Base-by-base conservation (phyloP, 2,797 vertebrate genomes). In the Dromococcyx pavoninus region DNA sequence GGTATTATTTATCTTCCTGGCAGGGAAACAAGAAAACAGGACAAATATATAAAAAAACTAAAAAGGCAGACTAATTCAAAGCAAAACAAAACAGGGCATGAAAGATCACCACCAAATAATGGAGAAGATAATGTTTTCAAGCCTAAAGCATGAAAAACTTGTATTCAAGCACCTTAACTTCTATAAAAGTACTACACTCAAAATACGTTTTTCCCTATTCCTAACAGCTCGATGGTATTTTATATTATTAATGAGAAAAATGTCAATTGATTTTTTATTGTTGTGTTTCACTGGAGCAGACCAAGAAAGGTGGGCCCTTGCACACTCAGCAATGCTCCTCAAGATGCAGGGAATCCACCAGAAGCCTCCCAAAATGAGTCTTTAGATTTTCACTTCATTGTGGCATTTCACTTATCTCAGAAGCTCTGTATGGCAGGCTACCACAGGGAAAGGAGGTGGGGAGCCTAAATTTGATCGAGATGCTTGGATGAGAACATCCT, bases 321-420 rank as follows among this genome's bases (percentile, higher is more conserved):
- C 4, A 17, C 17, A 56, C 25, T 8, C 0, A 2, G 33, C 81
- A 86, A 6, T 0, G 0, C 7, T 65, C 18, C 76, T 60, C 41
- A 7, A n/a, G 35, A 44, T 27, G 43, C 7, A 3, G 10, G 75
- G 41, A 24, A 74, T 30, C 78, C 48, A 41, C 1, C 46, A 54
- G 39, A 15, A 92, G 43, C 81, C 27, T 91, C 88, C 44, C 43
- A 67, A 18, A 62, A 32, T 14, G 5, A 48, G 54, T 11, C 6
- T 32, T 35, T 2, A 2, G 14, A 11, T 51, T 46, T 22, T 30
- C 32, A 50, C 28, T 70, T 62, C 28, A 7, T 14, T 51, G 19
- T 13, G 41, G 12, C 39, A 7, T 44, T 79, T 67, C 33, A 46
- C 10, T n/a, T 28, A 64, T 17, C 51, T n/a, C n/a, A n/a, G n/a